Conservation (phyloP, 2,113 vertebrate species). For the Propithecus coquereli region DNA sequence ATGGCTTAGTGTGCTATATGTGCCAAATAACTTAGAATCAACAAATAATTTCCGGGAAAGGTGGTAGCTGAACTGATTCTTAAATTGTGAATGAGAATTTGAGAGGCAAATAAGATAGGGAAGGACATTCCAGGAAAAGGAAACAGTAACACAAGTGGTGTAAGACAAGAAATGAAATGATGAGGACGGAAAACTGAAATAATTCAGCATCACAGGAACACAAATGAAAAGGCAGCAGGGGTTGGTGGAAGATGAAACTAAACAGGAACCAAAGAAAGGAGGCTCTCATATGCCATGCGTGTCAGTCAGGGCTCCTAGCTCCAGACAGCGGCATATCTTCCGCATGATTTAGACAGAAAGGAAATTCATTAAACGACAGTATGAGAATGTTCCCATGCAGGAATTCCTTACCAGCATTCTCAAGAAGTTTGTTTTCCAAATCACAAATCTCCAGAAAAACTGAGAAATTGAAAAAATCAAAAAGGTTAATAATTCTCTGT, state of each 20-base stretch:
- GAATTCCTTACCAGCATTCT: neutral
- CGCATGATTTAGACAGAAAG: neutral
- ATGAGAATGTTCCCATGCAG: neutral
- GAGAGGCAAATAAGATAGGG: neutral
- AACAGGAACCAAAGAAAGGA: neutral
- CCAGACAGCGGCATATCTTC: neutral
- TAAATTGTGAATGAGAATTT: neutral
- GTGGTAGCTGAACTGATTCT: neutral
- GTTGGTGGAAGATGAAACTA: neutral
- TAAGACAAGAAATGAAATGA: neutral
- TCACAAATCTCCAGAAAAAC: neutral
- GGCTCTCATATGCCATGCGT: neutral
- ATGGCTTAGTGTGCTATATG: neutral
- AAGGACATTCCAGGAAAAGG: neutral
- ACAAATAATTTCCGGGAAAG: neutral
- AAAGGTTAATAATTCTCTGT: neutral
- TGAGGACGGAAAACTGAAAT: neutral
- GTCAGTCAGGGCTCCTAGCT: neutral
- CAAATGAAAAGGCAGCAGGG: neutral
- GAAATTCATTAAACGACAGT: neutral
- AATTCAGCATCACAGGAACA: neutral
- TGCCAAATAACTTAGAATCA: neutral
- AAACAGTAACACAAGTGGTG: neutral
- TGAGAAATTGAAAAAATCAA: neutral
- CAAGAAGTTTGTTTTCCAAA: neutral